Base-by-base conservation (phyloP, 2,113 vertebrate species). In the Peromyscus californicus region DNA sequence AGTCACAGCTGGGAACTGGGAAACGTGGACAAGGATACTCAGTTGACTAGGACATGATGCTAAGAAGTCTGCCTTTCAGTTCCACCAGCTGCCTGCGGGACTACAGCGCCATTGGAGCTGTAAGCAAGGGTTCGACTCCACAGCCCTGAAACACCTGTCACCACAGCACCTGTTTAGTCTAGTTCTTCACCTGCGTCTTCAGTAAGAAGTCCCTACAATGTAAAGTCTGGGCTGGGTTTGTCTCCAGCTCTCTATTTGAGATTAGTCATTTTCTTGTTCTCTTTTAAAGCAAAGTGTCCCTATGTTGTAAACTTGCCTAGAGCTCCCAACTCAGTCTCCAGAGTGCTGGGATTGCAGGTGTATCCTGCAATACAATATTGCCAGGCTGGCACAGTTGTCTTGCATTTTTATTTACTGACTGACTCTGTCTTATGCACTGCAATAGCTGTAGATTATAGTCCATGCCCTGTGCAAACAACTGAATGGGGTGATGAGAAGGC, bases 361-460 rank as follows among this genome's bases (percentile, higher is more conserved):
- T 33, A 4, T 26, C 3, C 9, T 29, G 19, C 70, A 19, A 12
- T 31, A 48, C n/a, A n/a, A n/a, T n/a, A n/a, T n/a, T 15, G 17
- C 45, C 3, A 0, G 0, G 0, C 57, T 76, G 29, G 57, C 39
- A 63, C 1, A 16, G 39, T 5, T 22, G 11, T 24, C 29, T 33
- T 3, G 3, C 15, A 7, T 29, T 59, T 84, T 74, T 36, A 54
- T 54, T 88, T 48, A 72, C 78, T 39, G 22, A 33, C 29, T n/a
- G 42, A 7, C 6, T 78, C 3, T 74, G 7, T 69, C 69, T 7
- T 42, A 12, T 33, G 51, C 29, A 61, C 39, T 48, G 0, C 24
- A 63, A 84, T 45, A 70, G 26, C 48, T 16, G 51, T 0, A 63
- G 22, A 33, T 42, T 54, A 79, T 3, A 51, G 16, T 16, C 54